These are phyloP conservation scores for Podarcis muralis DNA, from an alignment of 2,113 vertebrate species.

Conservation along the genomic window DNA sequence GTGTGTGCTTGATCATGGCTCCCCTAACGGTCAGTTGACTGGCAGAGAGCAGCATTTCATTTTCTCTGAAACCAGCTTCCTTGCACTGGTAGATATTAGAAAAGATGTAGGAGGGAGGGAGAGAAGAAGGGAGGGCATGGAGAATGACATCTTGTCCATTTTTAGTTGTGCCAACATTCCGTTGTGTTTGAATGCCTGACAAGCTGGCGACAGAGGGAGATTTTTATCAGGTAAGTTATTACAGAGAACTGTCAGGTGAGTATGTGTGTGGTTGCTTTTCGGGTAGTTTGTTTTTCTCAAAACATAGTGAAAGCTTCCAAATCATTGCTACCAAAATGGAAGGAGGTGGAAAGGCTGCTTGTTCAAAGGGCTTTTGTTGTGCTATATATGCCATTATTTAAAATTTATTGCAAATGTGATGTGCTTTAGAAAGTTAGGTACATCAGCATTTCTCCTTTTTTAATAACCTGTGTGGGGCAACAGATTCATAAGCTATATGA, in stretches of 20 bases:
- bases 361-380: neutral
- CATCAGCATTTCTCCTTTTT: neutral
- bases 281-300: slow-evolving; percentile 5
- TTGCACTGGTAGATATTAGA: slow-evolving; percentile 58
- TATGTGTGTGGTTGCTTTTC: slow-evolving; percentile 7
- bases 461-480: neutral
- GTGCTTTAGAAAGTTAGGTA: slow-evolving; percentile 5
- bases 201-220: slow-evolving; percentile 46
- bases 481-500: neutral
- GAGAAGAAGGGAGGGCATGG: neutral
- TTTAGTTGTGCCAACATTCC: slow-evolving; percentile 63
- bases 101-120: slow-evolving; percentile 37
- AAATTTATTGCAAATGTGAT: slow-evolving; percentile 6
- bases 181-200: slow-evolving; percentile 52
- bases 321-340: slow-evolving; percentile 20
- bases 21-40: slow-evolving; percentile 60
- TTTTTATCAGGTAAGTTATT: slow-evolving; percentile 44
- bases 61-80: slow-evolving; percentile 41
- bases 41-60: slow-evolving; percentile 47
- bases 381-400: neutral
- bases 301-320: slow-evolving; percentile 25
- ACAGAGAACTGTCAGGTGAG: slow-evolving; percentile 1
- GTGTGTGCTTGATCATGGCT: slow-evolving; percentile 58
- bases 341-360: neutral
- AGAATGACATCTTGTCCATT: slow-evolving; percentile 50